Percentiles rank a stretch among this genome's conserved stretches.
These are phyloP conservation scores for Icerya purchasi DNA, from an alignment of 2,888 invertebrate genomes.

Conservation along the genomic window DNA sequence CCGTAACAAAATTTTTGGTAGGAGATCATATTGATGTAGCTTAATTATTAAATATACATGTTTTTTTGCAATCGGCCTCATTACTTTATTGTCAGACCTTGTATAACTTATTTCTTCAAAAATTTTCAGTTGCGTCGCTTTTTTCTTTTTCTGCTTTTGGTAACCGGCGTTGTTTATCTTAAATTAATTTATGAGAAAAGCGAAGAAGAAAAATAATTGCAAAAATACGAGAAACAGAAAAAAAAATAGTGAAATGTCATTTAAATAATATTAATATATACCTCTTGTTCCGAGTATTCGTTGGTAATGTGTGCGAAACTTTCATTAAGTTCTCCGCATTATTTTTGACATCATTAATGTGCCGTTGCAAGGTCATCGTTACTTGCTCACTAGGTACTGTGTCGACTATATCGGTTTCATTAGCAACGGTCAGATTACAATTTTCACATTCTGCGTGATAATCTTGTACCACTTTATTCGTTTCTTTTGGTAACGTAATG, in stretches of 20 bases:
- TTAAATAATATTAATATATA: not conserved
- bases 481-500: too few species aligned
- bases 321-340: constrained; percentile 10
- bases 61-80: too few species aligned
- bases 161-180: too few species aligned
- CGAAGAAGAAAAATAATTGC: not conserved
- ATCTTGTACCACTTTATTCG: too few species aligned
- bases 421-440: constrained; percentile 38
- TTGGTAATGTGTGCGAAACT: constrained; percentile 14
- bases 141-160: too few species aligned
- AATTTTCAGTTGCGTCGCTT: too few species aligned
- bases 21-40: too few species aligned
- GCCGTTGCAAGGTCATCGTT: constrained; percentile 44
- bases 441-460: constrained; percentile 68
- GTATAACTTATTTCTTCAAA: too few species aligned
- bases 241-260: too few species aligned
- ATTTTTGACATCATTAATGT: constrained; percentile 23
- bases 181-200: not conserved
- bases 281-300: constrained; percentile 12
- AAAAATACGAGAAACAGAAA: not conserved
- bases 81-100: too few species aligned
- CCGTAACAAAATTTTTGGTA: too few species aligned
- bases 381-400: constrained; percentile 37
- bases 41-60: too few species aligned
- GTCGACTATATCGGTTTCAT: constrained; percentile 35